Conservation (phyloP, 2,797 vertebrate species). For the Hyperoplus lanceolatus region DNA sequence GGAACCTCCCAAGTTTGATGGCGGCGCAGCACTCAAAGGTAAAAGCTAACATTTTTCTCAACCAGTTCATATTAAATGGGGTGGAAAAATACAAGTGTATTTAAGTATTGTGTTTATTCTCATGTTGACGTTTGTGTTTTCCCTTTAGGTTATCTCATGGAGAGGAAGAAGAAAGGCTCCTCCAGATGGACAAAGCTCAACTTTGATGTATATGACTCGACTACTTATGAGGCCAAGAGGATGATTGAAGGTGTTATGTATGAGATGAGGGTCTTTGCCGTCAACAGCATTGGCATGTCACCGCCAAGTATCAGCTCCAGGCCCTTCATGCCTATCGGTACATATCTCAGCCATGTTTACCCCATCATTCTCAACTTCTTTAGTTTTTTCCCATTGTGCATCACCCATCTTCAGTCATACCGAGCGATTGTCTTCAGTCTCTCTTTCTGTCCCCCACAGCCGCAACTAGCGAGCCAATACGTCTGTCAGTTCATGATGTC, state of each 20-base stretch:
- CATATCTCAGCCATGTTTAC: slow-evolving; percentile 9
- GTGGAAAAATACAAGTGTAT: neutral
- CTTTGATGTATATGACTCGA: slow-evolving; percentile 88
- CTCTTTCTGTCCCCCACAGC: slow-evolving; percentile 74
- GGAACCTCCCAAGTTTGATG: slow-evolving; percentile 90
- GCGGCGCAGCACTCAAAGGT: slow-evolving; percentile 91
- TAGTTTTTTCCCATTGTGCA: slow-evolving; percentile 3
- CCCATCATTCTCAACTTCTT: slow-evolving; percentile 5
- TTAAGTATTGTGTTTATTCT: neutral
- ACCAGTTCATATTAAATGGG: neutral
- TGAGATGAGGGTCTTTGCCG: slow-evolving; percentile 92
- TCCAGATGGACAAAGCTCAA: slow-evolving; percentile 94
- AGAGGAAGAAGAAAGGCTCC: slow-evolving; percentile 95
- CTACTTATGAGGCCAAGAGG: slow-evolving; percentile 89
- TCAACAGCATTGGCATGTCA: slow-evolving; percentile 91
- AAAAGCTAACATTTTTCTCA: neutral
- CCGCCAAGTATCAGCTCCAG: slow-evolving; percentile 90
- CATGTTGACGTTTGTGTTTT: neutral
- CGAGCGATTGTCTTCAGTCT: slow-evolving; percentile 23
- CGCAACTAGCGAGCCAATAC: slow-evolving; percentile 90
- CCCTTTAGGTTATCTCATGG: slow-evolving; percentile 91
- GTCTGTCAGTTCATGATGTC: slow-evolving; percentile 89
- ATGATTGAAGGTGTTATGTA: slow-evolving; percentile 95
- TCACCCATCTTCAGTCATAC: neutral
- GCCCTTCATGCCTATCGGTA: slow-evolving; percentile 96